Conservation (phyloP, 2,888 invertebrate genomes). For the Trisateles emortualis region DNA sequence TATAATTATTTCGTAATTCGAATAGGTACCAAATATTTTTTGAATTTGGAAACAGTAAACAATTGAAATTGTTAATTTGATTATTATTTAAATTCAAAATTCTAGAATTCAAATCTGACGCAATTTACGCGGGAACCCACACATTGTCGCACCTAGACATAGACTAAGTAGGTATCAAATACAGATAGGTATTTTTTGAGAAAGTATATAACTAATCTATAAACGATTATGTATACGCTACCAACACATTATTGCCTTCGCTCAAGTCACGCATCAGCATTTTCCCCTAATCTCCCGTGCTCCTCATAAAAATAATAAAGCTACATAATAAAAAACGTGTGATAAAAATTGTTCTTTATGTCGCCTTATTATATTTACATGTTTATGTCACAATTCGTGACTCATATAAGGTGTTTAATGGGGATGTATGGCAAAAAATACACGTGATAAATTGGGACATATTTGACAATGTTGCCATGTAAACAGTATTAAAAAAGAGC, state of each 20-base stretch:
- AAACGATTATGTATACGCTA: conserved; percentile 29
- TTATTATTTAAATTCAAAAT: too few relatives aligned
- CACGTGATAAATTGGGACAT: conserved; percentile 11
- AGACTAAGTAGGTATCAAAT: too few relatives aligned
- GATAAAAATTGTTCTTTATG: conserved; percentile 40
- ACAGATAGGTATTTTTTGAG: too few relatives aligned
- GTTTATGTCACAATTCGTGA: conserved; percentile 36
- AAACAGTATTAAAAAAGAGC: neutral
- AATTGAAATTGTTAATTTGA: too few relatives aligned
- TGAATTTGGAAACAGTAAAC: too few relatives aligned
- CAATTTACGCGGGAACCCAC: too few relatives aligned
- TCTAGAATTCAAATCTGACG: too few relatives aligned
- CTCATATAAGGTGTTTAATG: conserved; percentile 29
- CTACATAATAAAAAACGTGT: conserved; percentile 34
- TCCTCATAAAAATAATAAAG: conserved; percentile 50
- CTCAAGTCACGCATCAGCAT: conserved; percentile 27
- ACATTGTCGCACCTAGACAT: conserved; percentile 37
- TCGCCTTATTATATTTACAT: conserved; percentile 43
- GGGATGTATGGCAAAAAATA: conserved; percentile 3
- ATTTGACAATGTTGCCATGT: neutral
- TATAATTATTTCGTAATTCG: too few relatives aligned
- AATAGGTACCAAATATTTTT: too few relatives aligned
- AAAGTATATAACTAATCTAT: conserved; percentile 29
- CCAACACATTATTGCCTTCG: conserved; percentile 27
- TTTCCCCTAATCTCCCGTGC: conserved; percentile 30